phyloP scores from a whole-genome alignment of 1,140 invertebrate genomes.

The Argopecten irradians region DNA sequence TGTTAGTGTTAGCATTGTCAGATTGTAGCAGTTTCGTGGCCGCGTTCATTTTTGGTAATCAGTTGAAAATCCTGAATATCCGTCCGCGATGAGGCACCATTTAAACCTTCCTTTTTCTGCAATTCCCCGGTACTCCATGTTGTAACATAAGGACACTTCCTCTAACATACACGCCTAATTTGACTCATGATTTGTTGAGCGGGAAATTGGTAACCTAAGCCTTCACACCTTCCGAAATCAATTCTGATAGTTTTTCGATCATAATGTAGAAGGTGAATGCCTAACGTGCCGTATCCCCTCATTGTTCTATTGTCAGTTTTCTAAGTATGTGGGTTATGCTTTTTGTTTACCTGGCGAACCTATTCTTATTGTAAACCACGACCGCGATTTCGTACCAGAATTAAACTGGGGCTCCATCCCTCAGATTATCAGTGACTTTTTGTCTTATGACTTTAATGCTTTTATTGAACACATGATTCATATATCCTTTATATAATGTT shows the following conservation, averaged over 20 bases:
- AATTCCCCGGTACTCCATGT: slow-evolving; percentile 26
- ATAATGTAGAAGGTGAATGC: slow-evolving; percentile 27
- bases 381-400: too few relatives aligned
- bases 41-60: slow-evolving; percentile 27
- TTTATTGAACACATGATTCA: too few relatives aligned
- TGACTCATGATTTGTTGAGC: background rate
- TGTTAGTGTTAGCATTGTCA: background rate
- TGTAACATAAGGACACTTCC: background rate
- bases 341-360: too few relatives aligned
- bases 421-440: too few relatives aligned
- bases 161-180: slow-evolving; percentile 12
- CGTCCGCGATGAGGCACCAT: background rate
- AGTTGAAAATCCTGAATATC: slow-evolving; percentile 33
- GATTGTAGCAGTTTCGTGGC: background rate
- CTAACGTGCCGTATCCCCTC: slow-evolving; percentile 2
- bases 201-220: background rate
- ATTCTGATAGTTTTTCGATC: slow-evolving; percentile 4
- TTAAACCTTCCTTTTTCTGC: background rate
- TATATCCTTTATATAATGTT: too few relatives aligned
- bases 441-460: too few relatives aligned
- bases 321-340: background rate
- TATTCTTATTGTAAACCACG: too few relatives aligned
- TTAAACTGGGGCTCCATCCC: too few relatives aligned
- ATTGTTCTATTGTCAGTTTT: background rate
- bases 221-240: background rate